Evolutionary conservation across 2,797 vertebrate species (phyloP).

Genomic region (Enteromius argenteus): DNA sequence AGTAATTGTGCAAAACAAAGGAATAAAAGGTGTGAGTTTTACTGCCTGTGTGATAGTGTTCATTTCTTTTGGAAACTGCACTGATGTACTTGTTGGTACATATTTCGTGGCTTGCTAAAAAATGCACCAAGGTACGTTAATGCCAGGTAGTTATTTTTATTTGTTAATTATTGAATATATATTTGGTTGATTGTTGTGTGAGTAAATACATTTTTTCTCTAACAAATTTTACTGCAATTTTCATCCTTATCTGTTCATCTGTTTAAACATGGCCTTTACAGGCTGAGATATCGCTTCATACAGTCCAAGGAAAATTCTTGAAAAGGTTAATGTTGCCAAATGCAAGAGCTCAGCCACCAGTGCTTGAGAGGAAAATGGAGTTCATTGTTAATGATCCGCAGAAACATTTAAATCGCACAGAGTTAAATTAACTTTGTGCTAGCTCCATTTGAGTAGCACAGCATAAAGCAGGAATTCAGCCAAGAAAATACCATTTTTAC

Average conservation of each 20-base stretch:
- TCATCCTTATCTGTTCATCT: not conserved
- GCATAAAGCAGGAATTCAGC: conserved; percentile 20
- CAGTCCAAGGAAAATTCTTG: conserved; percentile 9
- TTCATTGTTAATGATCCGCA: conserved; percentile 67
- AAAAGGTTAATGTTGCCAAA: conserved; percentile 56
- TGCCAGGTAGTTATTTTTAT: no score
- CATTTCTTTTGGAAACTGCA: no score
- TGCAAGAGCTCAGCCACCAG: conserved; percentile 46
- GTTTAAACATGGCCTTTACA: not conserved
- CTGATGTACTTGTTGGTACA: no score
- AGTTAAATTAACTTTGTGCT: conserved; percentile 53
- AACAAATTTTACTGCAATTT: not conserved
- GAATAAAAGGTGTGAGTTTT: no score
- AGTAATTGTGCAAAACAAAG: no score
- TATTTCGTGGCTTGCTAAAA: no score
- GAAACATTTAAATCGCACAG: conserved; percentile 56
- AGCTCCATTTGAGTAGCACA: conserved; percentile 39
- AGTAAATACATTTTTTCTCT: no score
- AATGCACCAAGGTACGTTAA: no score
- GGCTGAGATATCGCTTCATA: not conserved
- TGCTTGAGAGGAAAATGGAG: conserved; percentile 58
- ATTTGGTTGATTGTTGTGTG: not conserved
- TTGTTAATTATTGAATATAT: no score
- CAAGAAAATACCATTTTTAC: conserved; percentile 36
- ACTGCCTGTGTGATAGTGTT: no score